Evolutionary conservation across 2,888 invertebrate genomes (phyloP), one percentile per base, ranked within the genome.

Genomic region (Heliconius aoede): DNA sequence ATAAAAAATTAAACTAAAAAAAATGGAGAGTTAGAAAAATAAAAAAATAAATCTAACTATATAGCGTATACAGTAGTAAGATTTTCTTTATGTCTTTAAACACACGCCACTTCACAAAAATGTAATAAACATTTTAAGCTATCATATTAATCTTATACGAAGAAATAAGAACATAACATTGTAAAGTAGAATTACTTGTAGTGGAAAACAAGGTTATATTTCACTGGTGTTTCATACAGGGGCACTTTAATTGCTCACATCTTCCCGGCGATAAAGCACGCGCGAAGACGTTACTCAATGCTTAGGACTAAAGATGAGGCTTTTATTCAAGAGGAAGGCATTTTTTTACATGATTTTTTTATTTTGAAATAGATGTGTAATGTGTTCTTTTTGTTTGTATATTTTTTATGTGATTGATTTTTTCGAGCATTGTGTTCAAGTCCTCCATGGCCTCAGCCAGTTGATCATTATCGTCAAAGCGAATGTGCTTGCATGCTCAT

Each of bases 201-300:
- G 68, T 69, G 40, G 69, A 71, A 77, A 77, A 77, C 73, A 69
- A 40, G 61, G 60, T 32, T 68, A 74, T 65, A 74, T 74, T 74
- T 71, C 69, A 69, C 67, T 72, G 76, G 72, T 76, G 76, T 76
- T 76, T 51, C 78, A 68, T 76, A 79, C 74, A 77, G 72, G 62
- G 65, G 74, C 64, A 76, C 72, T 74, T 77, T 82, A 82, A 83
- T 84, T 84, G 81, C 80, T 77, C 58, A 74, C 80, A 79, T 81
- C 82, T 80, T 79, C 69, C 72, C 65, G 73, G 62, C 80, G 84
- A 84, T 84, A 84, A 78, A 82, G 82, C 84, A 84, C 84, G 84
- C 77, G 71, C 79, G 60, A 78, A 81, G 80, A 81, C 81, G 81
- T 83, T 80, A 82, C 76, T 82, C 81, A 82, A 82, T 83, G 84